Percentiles rank a stretch among this genome's conserved stretches.
Conservation (phyloP, 2,888 invertebrate species). For the Sicus ferrugineus region DNA sequence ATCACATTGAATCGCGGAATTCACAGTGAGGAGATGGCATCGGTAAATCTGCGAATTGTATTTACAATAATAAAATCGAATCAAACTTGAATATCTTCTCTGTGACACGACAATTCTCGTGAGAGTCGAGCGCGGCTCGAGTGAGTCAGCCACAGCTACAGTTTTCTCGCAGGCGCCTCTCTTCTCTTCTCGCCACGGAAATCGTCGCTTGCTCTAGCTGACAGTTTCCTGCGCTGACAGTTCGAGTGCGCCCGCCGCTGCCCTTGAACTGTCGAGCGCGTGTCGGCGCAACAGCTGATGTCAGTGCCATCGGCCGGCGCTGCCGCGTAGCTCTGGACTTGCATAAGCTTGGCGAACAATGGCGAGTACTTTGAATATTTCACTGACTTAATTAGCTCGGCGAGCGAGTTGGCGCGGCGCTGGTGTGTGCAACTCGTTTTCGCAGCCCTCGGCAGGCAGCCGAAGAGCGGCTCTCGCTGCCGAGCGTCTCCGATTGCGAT, state of each 20-base stretch:
- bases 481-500: constrained; percentile 35
- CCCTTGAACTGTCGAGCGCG: constrained; percentile 26
- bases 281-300: no score
- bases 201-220: no score
- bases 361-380: constrained; percentile 58
- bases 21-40: no score
- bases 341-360: constrained; percentile 57
- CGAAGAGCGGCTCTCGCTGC: background rate
- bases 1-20: no score
- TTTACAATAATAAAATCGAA: no score
- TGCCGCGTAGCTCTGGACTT: constrained; percentile 17
- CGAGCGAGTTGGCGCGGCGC: constrained; percentile 17
- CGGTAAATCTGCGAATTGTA: no score
- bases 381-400: constrained; percentile 55
- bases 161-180: no score
- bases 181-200: no score
- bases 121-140: no score
- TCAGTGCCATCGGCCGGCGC: background rate
- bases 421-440: constrained; percentile 27
- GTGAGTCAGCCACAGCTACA: no score
- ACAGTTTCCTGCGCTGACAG: background rate
- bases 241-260: background rate
- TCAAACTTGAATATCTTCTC: no score
- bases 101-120: no score
- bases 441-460: constrained; percentile 13